phyloP scores from a whole-genome alignment of 1,140 invertebrate genomes.

The Bombyx mori region DNA sequence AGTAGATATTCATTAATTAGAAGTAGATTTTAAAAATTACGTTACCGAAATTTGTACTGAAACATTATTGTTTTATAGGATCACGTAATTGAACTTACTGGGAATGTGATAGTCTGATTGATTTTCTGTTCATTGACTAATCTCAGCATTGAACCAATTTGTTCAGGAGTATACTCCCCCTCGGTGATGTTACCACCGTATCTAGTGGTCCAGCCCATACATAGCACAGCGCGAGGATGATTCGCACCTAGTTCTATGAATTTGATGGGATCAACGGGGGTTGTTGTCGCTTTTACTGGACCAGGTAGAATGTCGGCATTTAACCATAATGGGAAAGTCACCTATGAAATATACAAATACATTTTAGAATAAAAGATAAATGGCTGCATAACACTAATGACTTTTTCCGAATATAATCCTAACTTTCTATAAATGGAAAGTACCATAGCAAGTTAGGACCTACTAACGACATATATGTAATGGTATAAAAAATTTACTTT shows the following conservation, averaged over 20 bases:
- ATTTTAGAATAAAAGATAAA: background rate
- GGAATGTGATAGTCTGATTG: constrained; percentile 83
- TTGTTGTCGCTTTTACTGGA: constrained; percentile 75
- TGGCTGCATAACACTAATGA: no score
- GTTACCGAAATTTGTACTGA: no score
- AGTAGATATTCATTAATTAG: no score
- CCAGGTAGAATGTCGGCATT: constrained; percentile 91
- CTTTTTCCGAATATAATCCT: no score
- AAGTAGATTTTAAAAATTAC: no score
- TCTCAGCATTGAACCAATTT: constrained; percentile 83
- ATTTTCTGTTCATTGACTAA: constrained; percentile 72
- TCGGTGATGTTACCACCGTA: constrained; percentile 69
- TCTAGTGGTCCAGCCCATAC: constrained; percentile 90
- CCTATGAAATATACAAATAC: constrained; percentile 56
- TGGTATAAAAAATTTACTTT: no score
- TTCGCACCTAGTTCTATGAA: constrained; percentile 74
- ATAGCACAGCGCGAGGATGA: constrained; percentile 80
- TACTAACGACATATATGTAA: no score
- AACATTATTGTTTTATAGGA: no score
- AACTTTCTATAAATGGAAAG: no score
- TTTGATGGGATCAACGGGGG: constrained; percentile 76
- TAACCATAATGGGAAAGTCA: constrained; percentile 85
- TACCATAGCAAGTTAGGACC: no score
- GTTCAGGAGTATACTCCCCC: constrained; percentile 76
- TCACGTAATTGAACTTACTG: constrained; percentile 67